Conservation (phyloP, 2,113 vertebrate species). For the Petrocephalus zakoni region DNA sequence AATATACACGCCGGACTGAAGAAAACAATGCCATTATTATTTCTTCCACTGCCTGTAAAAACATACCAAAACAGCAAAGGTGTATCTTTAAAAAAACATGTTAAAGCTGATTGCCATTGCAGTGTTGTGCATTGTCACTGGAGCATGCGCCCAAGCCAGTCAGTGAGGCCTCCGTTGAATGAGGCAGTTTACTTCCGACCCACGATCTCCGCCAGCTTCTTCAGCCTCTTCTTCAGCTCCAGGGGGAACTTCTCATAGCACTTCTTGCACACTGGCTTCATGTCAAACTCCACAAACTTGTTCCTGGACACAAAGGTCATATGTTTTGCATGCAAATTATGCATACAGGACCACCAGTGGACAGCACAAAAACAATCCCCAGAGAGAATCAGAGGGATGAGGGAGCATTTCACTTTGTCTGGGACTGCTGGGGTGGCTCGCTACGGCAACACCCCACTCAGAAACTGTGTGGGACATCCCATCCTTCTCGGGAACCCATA, state of each 20-base stretch:
- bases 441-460: neutral
- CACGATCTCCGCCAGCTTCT: conserved; percentile 90
- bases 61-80: neutral
- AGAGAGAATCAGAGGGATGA: neutral
- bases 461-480: too few relatives aligned
- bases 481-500: too few relatives aligned
- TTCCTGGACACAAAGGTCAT: conserved; percentile 70
- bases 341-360: neutral
- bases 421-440: neutral
- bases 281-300: conserved; percentile 99
- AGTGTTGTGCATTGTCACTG: neutral
- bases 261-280: conserved; percentile 99
- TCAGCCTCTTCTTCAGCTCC: conserved; percentile 97
- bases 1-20: neutral
- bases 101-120: neutral
- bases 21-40: neutral
- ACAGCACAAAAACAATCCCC: neutral
- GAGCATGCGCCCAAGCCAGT: neutral
- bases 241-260: conserved; percentile 98
- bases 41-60: neutral
- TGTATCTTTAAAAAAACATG: neutral
- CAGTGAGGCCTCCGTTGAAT: neutral
- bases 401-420: neutral
- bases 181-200: conserved; percentile 74
- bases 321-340: neutral